Evolutionary conservation across 2,888 invertebrate species (phyloP), one percentile per base, ranked within the genome.

Genomic region (Epinotia bilunana): DNA sequence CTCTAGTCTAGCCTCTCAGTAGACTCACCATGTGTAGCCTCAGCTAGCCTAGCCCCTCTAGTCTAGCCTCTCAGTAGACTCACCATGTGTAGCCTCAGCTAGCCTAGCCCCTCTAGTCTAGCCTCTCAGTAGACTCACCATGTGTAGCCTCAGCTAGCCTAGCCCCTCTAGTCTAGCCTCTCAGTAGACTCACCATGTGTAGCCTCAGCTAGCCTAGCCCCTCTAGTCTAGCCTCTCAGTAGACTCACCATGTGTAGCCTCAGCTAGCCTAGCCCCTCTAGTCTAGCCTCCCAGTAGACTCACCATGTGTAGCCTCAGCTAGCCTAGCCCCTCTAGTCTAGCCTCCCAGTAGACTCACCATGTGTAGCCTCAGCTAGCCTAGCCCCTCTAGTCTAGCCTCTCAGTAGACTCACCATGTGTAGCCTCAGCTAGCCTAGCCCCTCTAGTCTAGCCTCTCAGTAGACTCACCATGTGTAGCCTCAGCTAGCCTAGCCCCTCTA

Each of bases 71-170:
- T 2, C 39, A 7, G 9, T 39, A 33, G 33, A 28, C 95, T 94
- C 91, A 97, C 99, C 97, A 90, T 99, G 99, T 6, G 99, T 99
- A 7, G 99, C 99, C 77, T n/a, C n/a, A n/a, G n/a, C n/a, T n/a
- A n/a, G n/a, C 2, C 23, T 28, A 28, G 23, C 3, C 23, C 23
- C 23, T 28, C 23, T 28, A 28, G 23, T 33, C 9, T 39, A 39
- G 9, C 39, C 39, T 1, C 39, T 2, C 39, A 7, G 9, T 39
- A 33, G 33, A 28, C 95, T 94, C 91, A 97, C 99, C 97, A 90
- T 99, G 99, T 6, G 99, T 99, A 7, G 99, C 99, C 77, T n/a
- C n/a, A n/a, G n/a, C n/a, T n/a, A n/a, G n/a, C 2, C 23, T 28
- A 28, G 23, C 3, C 23, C 23, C 23, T 28, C 23, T 28, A 28